Evolutionary conservation across 2,797 vertebrate genomes (phyloP).

Genomic region (Kryptolebias ocellatus): DNA sequence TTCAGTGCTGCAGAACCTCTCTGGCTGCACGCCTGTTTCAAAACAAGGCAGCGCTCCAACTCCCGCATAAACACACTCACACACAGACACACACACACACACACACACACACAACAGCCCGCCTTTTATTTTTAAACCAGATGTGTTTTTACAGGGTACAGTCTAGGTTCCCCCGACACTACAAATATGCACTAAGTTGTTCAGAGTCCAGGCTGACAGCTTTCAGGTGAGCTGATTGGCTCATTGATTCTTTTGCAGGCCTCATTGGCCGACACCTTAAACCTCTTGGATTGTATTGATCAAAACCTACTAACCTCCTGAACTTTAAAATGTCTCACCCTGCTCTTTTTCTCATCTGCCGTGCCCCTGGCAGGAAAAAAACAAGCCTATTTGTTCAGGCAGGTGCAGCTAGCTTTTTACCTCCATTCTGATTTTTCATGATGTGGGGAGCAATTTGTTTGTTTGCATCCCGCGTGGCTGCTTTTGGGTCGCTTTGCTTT

Average conservation of each 20-base stretch:
- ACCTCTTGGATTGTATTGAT: not conserved
- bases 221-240: constrained; percentile 39
- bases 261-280: constrained; percentile 9
- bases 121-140: constrained; percentile 78
- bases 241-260: constrained; percentile 11
- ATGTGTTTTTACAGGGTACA: constrained; percentile 82
- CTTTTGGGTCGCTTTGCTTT: too few relatives aligned
- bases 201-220: constrained; percentile 56
- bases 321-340: not conserved
- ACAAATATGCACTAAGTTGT: constrained; percentile 69
- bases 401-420: constrained; percentile 2
- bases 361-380: constrained; percentile 5
- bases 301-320: constrained; percentile 5
- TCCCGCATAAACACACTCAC: constrained; percentile 23
- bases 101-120: constrained; percentile 31
- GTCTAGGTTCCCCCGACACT: constrained; percentile 67
- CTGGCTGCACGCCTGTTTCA: constrained; percentile 49
- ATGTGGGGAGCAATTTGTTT: not conserved
- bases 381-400: not conserved
- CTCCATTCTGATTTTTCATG: not conserved
- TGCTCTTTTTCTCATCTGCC: not conserved
- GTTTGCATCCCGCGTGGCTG: not conserved
- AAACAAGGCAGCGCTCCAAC: constrained; percentile 57
- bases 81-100: constrained; percentile 8
- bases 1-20: constrained; percentile 45